Evolutionary conservation across 2,797 vertebrate species (phyloP).

Genomic region (Microctenopoma steveboyesi): DNA sequence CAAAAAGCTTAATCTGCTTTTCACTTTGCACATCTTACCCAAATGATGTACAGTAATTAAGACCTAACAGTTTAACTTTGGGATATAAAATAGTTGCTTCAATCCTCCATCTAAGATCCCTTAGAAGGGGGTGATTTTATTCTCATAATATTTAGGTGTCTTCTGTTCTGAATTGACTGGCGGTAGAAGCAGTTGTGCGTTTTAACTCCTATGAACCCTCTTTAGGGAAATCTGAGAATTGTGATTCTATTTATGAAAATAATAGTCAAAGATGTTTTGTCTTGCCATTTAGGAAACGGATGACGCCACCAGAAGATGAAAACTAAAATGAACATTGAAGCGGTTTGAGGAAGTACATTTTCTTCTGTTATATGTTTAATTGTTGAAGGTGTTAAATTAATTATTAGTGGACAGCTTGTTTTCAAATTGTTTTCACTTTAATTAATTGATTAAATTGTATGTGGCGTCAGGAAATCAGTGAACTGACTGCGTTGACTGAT

Average conservation of each 20-base stretch:
- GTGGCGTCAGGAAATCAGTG: constrained; percentile 14
- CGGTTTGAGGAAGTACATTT: neutral
- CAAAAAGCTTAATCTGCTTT: constrained; percentile 6
- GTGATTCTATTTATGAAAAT: neutral
- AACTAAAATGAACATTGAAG: neutral
- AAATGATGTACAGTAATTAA: neutral
- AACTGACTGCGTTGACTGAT: constrained; percentile 35
- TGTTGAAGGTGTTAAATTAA: neutral
- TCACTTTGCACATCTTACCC: constrained; percentile 9
- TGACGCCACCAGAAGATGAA: neutral
- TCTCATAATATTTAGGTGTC: neutral
- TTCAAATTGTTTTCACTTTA: constrained; percentile 12
- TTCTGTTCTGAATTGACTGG: neutral
- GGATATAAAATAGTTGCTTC: neutral
- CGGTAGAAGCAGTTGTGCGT: neutral
- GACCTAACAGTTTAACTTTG: neutral
- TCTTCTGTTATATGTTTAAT: neutral
- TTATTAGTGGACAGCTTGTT: too few species aligned
- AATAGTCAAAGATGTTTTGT: neutral
- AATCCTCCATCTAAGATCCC: neutral
- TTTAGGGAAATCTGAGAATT: neutral
- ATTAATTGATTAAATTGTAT: constrained; percentile 5
- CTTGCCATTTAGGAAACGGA: too few species aligned
- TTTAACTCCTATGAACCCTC: neutral
- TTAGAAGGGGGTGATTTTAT: neutral